These are phyloP conservation scores for Aphelenchoides besseyi DNA, from an alignment of 1,140 invertebrate species.

Conservation along the genomic window DNA sequence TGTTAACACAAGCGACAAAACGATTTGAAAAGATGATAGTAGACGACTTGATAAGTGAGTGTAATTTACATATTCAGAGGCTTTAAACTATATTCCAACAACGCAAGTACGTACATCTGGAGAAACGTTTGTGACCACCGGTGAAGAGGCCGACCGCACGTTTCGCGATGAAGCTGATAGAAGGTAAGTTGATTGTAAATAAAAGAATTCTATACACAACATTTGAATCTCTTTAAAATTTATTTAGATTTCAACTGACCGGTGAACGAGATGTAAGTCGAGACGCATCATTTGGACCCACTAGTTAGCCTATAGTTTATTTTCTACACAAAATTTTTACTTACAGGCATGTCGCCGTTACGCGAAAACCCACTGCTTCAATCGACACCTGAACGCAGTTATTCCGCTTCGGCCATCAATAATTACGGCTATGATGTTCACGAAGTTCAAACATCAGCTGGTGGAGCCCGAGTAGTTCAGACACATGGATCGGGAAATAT, in stretches of 20 bases:
- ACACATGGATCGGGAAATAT: constrained; percentile 53
- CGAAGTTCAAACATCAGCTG: constrained; percentile 54
- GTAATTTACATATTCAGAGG: constrained; percentile 25
- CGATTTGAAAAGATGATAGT: neutral
- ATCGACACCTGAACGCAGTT: constrained; percentile 26
- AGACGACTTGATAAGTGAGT: no score
- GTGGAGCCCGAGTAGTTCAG: constrained; percentile 51
- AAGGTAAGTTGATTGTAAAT: no score
- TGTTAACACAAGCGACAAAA: constrained; percentile 14
- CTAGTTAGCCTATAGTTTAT: constrained; percentile 1
- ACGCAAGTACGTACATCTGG: constrained; percentile 24
- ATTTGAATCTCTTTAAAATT: constrained; percentile 1
- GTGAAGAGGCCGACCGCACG: neutral
- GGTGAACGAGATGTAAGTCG: constrained; percentile 52
- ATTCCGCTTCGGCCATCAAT: constrained; percentile 42
- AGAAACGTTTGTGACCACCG: constrained; percentile 33
- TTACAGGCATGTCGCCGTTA: constrained; percentile 26
- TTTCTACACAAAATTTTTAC: neutral
- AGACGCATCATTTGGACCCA: constrained; percentile 53
- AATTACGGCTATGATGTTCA: constrained; percentile 59
- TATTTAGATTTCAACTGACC: constrained; percentile 49
- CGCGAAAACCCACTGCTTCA: constrained; percentile 21
- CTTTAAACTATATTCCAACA: constrained; percentile 23
- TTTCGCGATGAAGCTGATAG: constrained; percentile 27
- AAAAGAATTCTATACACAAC: neutral